Base-by-base conservation (phyloP, 2,113 vertebrate genomes). In the Ailurus styani region DNA sequence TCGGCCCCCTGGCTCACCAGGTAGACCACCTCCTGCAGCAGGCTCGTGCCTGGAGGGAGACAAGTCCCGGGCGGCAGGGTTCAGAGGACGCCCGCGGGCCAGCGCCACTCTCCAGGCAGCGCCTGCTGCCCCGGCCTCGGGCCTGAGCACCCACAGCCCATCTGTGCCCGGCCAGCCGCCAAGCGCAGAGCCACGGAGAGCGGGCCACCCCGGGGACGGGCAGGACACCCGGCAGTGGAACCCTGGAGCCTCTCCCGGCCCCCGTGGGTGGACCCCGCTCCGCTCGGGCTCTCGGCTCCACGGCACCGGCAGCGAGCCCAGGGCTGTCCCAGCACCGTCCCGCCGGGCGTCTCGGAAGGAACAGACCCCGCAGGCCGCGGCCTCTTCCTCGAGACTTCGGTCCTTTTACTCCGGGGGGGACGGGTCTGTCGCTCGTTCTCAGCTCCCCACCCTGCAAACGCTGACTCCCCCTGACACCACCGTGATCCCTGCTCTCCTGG, bases 1-100 rank as follows among this genome's bases (percentile, higher is more conserved):
- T 99, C 99, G 0, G 99, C 99, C 45, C 99, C 99, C 98, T 99
- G 99, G 98, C 99, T 99, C 98, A 99, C 99, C 18, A 99, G 98
- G 98, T 99, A 99, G 3, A 99, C 99, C 75, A 99, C 98, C 98
- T 99, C 99, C 99, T 99, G 99, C 40, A 99, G 98, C 87, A 99
- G 98, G 98, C 99, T 99, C 6, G 99, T 99, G 94, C 99, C 99
- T 99, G 96, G 27, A 97, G 6, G 42, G 40, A 52, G 31, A 96
- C 27, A 96, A 93, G 97, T 47, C 75, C 47, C 1, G 1, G 7
- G 0, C 9, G 11, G n/a, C 2, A 47, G 17, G 0, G 2, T 86
- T 95, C 86, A 34, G 88, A 20, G 15, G 50, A 64, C 2, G 13
- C 45, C 52, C 34, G 0, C 0, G 42, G 21, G 34, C 31, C 6